Evolutionary conservation across 2,888 invertebrate genomes (phyloP), one percentile per base, ranked within the genome.

Genomic region (Acanthoscelides obtectus): DNA sequence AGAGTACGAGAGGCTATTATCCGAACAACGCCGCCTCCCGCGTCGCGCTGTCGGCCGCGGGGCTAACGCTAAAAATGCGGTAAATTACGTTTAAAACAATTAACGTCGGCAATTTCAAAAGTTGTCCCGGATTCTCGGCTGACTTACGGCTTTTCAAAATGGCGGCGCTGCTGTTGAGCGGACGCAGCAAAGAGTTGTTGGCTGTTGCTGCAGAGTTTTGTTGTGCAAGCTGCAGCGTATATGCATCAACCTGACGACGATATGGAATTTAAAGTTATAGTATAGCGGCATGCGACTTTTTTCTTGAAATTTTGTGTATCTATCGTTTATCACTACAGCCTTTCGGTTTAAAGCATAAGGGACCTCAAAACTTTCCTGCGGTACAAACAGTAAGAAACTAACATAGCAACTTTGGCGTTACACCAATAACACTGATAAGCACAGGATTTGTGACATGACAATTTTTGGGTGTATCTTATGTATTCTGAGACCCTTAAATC

Each of bases 61-160:
- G 17, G 45, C 17, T 45, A 45, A 45, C 45, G 45, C 45, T 45
- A 45, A 45, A 45, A 45, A 45, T 45, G 45, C 67, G 22, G 20
- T 67, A 67, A 67, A 20, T 67, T 22, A 67, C 67, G 22, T 67
- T 67, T 22, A 67, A 67, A 67, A 67, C 67, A 67, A 67, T 67
- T 67, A 67, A 67, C 67, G 67, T 67, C 67, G 67, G 22, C 67
- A 67, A 67, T 67, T 22, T 22, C 22, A 22, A 67, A 67, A 67
- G 67, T 67, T 67, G 67, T 67, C 17, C 67, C 20, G 45, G 45
- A 45, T 45, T 45, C 45, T 12, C 45, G 45, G 45, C 45, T 45
- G 45, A 45, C 45, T 45, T 45, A 45, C 45, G 45, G 45, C 45
- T 45, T 45, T 45, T 45, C 45, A 45, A 45, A 45, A 45, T 45